These are phyloP conservation scores for Neodiprion fabricii DNA, from an alignment of 1,140 invertebrate species.

Conservation along the genomic window DNA sequence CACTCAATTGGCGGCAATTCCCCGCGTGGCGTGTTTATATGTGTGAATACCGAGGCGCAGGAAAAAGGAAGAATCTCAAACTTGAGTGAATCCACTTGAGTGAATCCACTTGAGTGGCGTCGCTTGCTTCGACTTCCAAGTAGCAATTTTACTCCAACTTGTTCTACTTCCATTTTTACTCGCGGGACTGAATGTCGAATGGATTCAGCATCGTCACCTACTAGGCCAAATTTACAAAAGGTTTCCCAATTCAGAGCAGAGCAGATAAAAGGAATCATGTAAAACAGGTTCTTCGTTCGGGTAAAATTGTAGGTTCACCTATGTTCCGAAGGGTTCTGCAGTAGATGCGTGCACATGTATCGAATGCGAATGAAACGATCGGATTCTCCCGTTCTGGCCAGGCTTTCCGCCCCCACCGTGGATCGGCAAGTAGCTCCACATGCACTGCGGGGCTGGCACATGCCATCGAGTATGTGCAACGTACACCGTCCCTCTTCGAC, in stretches of 20 bases:
- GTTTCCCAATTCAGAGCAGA: too few species aligned
- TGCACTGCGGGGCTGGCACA: too few species aligned
- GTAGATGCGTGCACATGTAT: too few species aligned
- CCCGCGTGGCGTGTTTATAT: too few species aligned
- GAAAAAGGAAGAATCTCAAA: not conserved
- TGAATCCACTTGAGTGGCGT: not conserved
- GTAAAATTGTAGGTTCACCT: not conserved
- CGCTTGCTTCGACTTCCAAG: not conserved
- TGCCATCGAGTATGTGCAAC: too few species aligned
- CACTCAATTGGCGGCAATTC: not conserved
- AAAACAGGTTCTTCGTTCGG: constrained; percentile 27
- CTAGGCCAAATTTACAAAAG: too few species aligned
- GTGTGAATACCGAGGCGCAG: too few species aligned
- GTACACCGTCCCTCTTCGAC: too few species aligned
- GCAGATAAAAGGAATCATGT: constrained; percentile 23
- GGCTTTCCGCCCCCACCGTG: not conserved
- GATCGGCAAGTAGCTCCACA: not conserved
- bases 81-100: not conserved
- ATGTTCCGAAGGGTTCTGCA: too few species aligned
- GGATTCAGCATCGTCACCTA: too few species aligned
- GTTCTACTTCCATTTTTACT: not conserved
- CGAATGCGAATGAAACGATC: not conserved
- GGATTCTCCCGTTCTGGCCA: not conserved
- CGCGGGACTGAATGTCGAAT: not conserved
- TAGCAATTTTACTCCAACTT: not conserved